A percentile compares a stretch with the other conserved stretches of the same genome.
Conservation (phyloP, 1,140 invertebrate species). For the Euwallacea similis region DNA sequence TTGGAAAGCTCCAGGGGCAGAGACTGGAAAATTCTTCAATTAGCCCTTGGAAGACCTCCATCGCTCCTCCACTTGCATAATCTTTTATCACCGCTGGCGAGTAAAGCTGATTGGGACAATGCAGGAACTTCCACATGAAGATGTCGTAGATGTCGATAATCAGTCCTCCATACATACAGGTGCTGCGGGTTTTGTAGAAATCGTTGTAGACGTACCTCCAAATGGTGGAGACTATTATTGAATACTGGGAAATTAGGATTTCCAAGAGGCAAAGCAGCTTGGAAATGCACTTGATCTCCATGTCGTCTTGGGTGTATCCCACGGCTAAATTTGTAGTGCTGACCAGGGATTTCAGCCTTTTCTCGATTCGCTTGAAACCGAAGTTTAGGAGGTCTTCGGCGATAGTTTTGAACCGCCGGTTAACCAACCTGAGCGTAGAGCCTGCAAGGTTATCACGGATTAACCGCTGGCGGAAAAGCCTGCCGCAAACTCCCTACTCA, state of each 20-base stretch:
- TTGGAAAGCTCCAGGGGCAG: constrained; percentile 43
- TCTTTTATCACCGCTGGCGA: constrained; percentile 42
- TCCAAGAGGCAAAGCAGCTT: constrained; percentile 45
- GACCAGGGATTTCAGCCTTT: constrained; percentile 36
- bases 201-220: constrained; percentile 48
- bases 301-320: constrained; percentile 43
- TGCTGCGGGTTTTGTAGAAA: constrained; percentile 38
- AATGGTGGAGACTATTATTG: constrained; percentile 42
- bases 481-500: constrained; percentile 11
- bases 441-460: constrained; percentile 31
- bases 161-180: constrained; percentile 47
- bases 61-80: constrained; percentile 39
- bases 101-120: constrained; percentile 43
- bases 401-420: constrained; percentile 43
- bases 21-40: constrained; percentile 21
- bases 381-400: constrained; percentile 44
- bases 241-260: constrained; percentile 45
- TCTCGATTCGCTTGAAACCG: constrained; percentile 41
- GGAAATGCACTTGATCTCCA: constrained; percentile 45
- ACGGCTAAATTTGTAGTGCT: constrained; percentile 37
- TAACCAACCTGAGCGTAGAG: constrained; percentile 43
- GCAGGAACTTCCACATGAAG: constrained; percentile 43
- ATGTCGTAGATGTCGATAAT: constrained; percentile 42
- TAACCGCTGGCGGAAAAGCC: neutral
- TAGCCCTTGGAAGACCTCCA: neutral